Percentiles rank a stretch among this genome's conserved stretches.
Conservation (phyloP, 2,797 vertebrate species). For the Nannoperca australis region DNA sequence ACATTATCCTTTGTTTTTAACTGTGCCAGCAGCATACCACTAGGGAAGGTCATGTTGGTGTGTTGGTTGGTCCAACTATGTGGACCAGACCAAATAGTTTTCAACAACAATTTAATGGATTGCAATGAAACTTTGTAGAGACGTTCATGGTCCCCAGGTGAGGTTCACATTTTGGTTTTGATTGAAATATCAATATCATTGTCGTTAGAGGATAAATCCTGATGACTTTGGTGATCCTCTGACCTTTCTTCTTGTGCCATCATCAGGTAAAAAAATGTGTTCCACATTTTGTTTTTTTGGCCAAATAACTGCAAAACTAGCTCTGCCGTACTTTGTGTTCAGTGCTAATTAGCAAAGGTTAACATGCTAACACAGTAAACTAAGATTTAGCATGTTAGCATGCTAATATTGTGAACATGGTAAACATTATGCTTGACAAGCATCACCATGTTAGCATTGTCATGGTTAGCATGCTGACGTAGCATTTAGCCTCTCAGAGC, state of each 20-base stretch:
- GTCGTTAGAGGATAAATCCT: background rate
- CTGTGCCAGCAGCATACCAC: background rate
- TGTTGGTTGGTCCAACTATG: background rate
- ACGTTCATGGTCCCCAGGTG: background rate
- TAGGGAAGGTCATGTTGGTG: background rate
- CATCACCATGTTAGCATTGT: background rate
- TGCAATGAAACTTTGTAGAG: background rate
- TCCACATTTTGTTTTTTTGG: background rate
- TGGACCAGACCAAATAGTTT: background rate
- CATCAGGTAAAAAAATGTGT: background rate
- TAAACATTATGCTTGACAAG: background rate
- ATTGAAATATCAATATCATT: background rate
- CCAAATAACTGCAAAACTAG: background rate
- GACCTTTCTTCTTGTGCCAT: no score
- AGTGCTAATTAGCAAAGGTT: background rate
- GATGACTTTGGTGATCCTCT: background rate
- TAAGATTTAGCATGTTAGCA: background rate
- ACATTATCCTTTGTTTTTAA: background rate
- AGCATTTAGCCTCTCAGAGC: background rate
- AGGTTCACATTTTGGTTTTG: background rate
- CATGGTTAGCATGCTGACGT: background rate
- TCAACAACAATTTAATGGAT: background rate
- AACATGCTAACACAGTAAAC: background rate
- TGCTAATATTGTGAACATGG: background rate
- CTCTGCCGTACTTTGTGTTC: background rate